Evolutionary conservation across 2,113 vertebrate genomes (phyloP).

Genomic region (Cephalopholis sonnerati): DNA sequence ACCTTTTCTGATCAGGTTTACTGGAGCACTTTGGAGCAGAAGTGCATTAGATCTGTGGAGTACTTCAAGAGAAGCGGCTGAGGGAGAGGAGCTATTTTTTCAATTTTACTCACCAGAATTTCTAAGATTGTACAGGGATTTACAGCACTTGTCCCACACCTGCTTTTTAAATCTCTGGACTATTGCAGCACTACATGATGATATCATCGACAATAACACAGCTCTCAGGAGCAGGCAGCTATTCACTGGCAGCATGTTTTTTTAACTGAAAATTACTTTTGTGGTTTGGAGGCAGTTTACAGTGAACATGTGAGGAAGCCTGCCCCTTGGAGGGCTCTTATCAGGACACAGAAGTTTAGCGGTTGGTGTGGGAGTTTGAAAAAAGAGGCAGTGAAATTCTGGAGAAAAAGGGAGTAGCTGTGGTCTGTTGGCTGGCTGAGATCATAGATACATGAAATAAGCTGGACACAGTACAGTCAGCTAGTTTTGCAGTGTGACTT

Average conservation of each 20-base stretch:
- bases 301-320: neutral
- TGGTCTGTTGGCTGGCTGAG: neutral
- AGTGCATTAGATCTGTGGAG: neutral
- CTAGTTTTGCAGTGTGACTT: neutral
- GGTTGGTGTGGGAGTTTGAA: neutral
- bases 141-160: neutral
- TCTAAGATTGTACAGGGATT: neutral
- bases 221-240: neutral
- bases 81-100: neutral
- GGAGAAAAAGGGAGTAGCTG: neutral
- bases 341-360: constrained; percentile 4
- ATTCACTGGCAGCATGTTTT: neutral
- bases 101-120: neutral
- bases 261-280: neutral
- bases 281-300: neutral
- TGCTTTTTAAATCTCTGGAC: neutral
- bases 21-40: neutral
- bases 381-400: neutral
- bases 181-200: neutral
- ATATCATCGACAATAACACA: neutral
- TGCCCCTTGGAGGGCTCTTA: neutral
- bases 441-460: neutral
- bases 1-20: constrained; percentile 2
- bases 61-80: neutral
- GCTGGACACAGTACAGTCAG: neutral